A percentile compares a stretch with the other conserved stretches of the same genome.
Conservation (phyloP, 2,888 invertebrate species). For the Dinocampus coccinellae region DNA sequence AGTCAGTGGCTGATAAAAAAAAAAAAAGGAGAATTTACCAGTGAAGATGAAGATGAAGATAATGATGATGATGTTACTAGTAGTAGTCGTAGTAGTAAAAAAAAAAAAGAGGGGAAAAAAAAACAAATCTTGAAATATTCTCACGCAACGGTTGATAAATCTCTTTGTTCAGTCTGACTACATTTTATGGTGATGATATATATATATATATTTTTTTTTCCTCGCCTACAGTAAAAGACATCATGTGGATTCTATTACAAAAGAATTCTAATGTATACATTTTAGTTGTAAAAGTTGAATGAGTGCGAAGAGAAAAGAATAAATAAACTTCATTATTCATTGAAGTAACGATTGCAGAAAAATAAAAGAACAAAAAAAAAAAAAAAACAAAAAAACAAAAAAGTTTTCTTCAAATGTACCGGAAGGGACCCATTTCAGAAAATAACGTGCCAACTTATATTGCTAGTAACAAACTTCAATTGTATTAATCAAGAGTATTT, state of each 20-base stretch:
- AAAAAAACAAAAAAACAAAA: neutral
- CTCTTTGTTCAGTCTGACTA: neutral
- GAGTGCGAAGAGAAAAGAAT: neutral
- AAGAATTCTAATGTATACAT: neutral
- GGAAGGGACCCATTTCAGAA: conserved; percentile 58
- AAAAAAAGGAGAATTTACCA: neutral
- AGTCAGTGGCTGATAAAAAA: neutral
- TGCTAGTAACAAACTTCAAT: conserved; percentile 44
- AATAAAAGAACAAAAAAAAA: neutral
- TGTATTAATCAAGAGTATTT: neutral
- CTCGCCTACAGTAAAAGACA: neutral
- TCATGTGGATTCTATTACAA: neutral
- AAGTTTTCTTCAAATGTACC: conserved; percentile 36
- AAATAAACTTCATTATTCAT: neutral
- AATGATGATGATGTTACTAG: no score
- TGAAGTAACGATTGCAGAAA: neutral
- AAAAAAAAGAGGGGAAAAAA: neutral
- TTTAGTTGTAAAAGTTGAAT: neutral
- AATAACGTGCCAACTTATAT: conserved; percentile 37
- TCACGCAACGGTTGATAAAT: neutral
- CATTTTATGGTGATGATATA: neutral
- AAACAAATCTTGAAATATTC: neutral
- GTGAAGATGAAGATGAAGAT: neutral
- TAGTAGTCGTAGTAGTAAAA: neutral
- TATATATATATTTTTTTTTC: no score